Percentiles rank a stretch among this genome's conserved stretches.
phyloP scores from a whole-genome alignment of 2,797 vertebrate genomes.

The Xiphophorus birchmanni region DNA sequence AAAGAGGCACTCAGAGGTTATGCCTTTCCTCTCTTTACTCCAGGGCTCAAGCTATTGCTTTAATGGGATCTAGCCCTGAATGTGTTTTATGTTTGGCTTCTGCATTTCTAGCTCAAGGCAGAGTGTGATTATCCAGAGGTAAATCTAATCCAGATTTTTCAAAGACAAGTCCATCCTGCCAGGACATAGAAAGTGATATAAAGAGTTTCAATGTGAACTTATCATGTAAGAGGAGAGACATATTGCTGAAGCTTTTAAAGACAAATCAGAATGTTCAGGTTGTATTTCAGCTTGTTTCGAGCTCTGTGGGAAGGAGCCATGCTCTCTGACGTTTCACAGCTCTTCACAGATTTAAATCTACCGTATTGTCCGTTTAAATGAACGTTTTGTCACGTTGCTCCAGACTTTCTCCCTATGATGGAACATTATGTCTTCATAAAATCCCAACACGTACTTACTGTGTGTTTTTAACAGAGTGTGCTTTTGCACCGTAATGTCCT shows the following conservation, averaged over 20 bases:
- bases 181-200: slow-evolving; percentile 28
- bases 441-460: not conserved
- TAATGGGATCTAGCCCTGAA: slow-evolving; percentile 59
- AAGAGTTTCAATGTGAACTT: not conserved
- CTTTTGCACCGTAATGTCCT: slow-evolving; percentile 21
- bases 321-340: not conserved
- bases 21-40: slow-evolving; percentile 45
- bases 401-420: not conserved
- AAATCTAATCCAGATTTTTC: slow-evolving; percentile 62
- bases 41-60: slow-evolving; percentile 42
- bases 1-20: slow-evolving; percentile 39
- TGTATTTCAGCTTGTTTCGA: not conserved
- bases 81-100: slow-evolving; percentile 64
- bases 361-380: not conserved
- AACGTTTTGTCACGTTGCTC: not conserved
- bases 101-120: slow-evolving; percentile 49
- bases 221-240: slow-evolving; percentile 1
- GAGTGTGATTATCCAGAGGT: slow-evolving; percentile 44
- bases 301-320: slow-evolving; percentile 2
- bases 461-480: slow-evolving; percentile 16
- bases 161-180: slow-evolving; percentile 31
- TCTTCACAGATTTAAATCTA: not conserved
- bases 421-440: slow-evolving; percentile 23
- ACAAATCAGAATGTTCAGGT: slow-evolving; percentile 27
- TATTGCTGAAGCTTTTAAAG: slow-evolving; percentile 30